Percentiles rank a stretch among this genome's conserved stretches.
These are phyloP conservation scores for Rugalucina vietnamica DNA, from an alignment of 2,888 invertebrate genomes.

Conservation along the genomic window DNA sequence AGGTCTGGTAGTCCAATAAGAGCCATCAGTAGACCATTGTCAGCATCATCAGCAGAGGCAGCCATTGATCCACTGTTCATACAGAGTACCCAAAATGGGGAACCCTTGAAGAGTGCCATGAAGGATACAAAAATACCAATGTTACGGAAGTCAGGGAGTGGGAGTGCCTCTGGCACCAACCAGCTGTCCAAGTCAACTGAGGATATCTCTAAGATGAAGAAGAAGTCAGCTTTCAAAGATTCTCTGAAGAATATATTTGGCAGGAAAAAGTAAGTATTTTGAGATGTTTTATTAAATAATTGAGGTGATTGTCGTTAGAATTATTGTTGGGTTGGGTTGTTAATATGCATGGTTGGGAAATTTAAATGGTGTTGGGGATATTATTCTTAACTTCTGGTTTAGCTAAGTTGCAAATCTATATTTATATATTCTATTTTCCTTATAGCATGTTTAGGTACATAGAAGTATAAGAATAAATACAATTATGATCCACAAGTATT, in stretches of 20 bases:
- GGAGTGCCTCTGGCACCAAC: constrained; percentile 29
- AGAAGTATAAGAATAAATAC: too few species aligned
- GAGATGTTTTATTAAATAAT: too few species aligned
- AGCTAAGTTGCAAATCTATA: too few species aligned
- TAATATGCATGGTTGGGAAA: too few species aligned
- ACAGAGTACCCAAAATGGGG: not conserved
- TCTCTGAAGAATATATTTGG: constrained; percentile 83
- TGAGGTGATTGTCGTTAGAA: too few species aligned
- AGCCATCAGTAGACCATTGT: constrained; percentile 51
- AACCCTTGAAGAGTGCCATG: constrained; percentile 45
- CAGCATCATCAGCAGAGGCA: constrained; percentile 30
- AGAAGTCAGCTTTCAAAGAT: constrained; percentile 76
- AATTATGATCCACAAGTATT: too few species aligned
- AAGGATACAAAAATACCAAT: constrained; percentile 71
- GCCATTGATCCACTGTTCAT: constrained; percentile 4
- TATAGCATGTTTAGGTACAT: too few species aligned
- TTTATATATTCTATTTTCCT: too few species aligned
- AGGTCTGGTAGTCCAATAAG: constrained; percentile 55
- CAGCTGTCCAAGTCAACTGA: constrained; percentile 66
- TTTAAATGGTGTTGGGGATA: too few species aligned
- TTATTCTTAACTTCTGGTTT: too few species aligned
- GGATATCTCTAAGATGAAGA: constrained; percentile 70
- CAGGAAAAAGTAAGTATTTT: constrained; percentile 82
- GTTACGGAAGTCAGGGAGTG: constrained; percentile 48
- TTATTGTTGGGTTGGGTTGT: too few species aligned